Base-by-base conservation (phyloP, 2,113 vertebrate genomes). In the Hyla sarda region DNA sequence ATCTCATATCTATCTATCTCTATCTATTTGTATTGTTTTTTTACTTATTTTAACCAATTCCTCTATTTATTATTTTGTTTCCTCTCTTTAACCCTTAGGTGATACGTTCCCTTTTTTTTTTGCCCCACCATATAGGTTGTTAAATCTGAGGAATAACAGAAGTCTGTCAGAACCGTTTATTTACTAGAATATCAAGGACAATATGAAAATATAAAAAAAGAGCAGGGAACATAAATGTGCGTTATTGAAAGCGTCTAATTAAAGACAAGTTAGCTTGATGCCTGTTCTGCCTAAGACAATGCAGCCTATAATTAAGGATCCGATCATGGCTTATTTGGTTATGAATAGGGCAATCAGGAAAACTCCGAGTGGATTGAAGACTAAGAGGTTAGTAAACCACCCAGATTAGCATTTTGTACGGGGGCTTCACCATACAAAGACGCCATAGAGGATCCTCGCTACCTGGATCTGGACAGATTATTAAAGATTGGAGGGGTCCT, bases 181-280 rank as follows among this genome's bases (percentile, higher is more conserved):
- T 83, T 83, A 69, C 62, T 72, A 45, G 76, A 85, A 80, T 86
- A 80, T 80, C 76, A 72, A 48, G 34, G 62, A 80, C 67, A 83
- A 83, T 83, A 52, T 58, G 74, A 83, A 80, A 86, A 72, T 72
- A 86, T 86, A 86, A 75, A 80, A 86, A 71, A 67, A 58, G 76
- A 79, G 62, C 47, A n/a, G 41, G 58, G 76, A 80, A 86, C 65
- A 80, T 80, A 58, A 86, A 72, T 86, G 84, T 80, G 76, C 84
- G 74, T 86, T 86, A 86, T 86, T 86, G 77, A 86, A 86, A 86
- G 84, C 84, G 54, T 86, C 84, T 86, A 86, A 86, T 86, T 86
- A 86, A 86, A 81, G 76, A 86, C 84, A 86, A 86, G 84, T 86
- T 86, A 86, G 76, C 76, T 79, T 86, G 84, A 86, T 86, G 84